These are phyloP conservation scores for Perca fluviatilis DNA, from an alignment of 2,113 vertebrate genomes.

Conservation along the genomic window DNA sequence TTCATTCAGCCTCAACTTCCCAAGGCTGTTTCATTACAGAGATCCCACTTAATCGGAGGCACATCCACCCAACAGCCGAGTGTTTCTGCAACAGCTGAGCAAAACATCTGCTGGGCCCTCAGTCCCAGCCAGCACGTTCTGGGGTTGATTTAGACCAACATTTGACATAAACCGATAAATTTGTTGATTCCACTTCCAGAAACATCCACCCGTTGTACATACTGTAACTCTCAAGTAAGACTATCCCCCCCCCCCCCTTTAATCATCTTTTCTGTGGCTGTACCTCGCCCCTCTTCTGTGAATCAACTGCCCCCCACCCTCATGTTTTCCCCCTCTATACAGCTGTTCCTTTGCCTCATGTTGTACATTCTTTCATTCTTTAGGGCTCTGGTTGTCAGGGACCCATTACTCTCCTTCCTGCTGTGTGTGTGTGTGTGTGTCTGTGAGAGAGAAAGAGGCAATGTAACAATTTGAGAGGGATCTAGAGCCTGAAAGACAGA, in stretches of 20 bases:
- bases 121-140: conserved; percentile 51
- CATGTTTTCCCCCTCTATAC: conserved; percentile 49
- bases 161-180: conserved; percentile 69
- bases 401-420: conserved; percentile 77
- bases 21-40: conserved; percentile 69
- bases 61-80: conserved; percentile 64
- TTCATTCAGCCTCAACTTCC: conserved; percentile 61
- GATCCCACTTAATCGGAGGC: conserved; percentile 57
- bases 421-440: conserved; percentile 51
- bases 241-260: not conserved
- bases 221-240: conserved; percentile 20
- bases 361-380: conserved; percentile 83
- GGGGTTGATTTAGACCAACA: conserved; percentile 66
- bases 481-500: conserved; percentile 76
- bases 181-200: conserved; percentile 66
- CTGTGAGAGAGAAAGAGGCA: conserved; percentile 39
- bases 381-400: conserved; percentile 76
- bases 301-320: conserved; percentile 41
- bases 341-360: conserved; percentile 83
- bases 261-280: conserved; percentile 38
- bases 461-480: conserved; percentile 69
- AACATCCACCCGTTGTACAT: conserved; percentile 49
- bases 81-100: conserved; percentile 76
- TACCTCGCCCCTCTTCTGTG: conserved; percentile 46
- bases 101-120: conserved; percentile 72